These are phyloP conservation scores for Uria aalge DNA, from an alignment of 2,113 vertebrate genomes.

Conservation along the genomic window DNA sequence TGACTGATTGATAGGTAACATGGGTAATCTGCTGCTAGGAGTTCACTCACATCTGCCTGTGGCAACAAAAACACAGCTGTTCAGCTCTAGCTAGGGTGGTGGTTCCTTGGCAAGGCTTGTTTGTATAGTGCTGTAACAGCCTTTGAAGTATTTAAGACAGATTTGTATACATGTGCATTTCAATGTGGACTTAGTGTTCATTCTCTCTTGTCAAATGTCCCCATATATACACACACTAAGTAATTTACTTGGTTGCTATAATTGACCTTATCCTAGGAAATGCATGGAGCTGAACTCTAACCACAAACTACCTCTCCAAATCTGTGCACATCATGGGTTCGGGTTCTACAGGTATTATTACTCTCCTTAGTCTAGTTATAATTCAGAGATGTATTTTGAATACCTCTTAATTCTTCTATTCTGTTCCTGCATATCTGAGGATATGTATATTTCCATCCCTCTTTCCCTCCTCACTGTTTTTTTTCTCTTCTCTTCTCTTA, in stretches of 20 bases:
- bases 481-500: neutral
- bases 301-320: neutral
- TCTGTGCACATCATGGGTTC: neutral
- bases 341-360: neutral
- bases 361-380: neutral
- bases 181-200: neutral
- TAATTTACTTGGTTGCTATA: neutral
- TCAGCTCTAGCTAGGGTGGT: neutral
- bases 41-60: neutral
- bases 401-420: neutral
- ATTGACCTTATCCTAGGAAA: neutral
- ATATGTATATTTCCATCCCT: neutral
- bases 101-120: neutral
- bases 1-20: constrained; percentile 40
- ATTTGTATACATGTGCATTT: neutral
- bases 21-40: neutral
- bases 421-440: neutral
- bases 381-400: neutral
- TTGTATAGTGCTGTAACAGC: neutral
- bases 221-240: neutral
- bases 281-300: neutral
- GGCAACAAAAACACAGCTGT: constrained; percentile 7
- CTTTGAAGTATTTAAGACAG: neutral
- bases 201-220: neutral
- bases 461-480: neutral